Conservation (phyloP, 2,797 vertebrate species). For the Carduelis carduelis region DNA sequence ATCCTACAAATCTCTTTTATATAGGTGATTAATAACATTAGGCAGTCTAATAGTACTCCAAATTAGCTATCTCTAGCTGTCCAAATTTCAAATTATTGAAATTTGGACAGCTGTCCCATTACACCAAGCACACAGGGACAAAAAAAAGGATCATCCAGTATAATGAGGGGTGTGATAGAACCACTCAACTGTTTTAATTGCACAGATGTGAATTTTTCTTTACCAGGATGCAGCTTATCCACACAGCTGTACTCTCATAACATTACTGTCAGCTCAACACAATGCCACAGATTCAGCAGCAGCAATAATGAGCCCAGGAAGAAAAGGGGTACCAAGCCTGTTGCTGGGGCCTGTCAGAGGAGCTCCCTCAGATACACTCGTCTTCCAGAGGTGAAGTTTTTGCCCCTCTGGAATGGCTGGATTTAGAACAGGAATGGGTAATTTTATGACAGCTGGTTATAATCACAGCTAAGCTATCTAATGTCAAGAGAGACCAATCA, state of each 20-base stretch:
- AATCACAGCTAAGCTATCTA: neutral
- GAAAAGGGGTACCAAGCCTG: neutral
- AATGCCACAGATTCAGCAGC: neutral
- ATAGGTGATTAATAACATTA: neutral
- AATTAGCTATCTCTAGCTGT: neutral
- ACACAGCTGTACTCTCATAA: neutral
- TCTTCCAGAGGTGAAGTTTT: neutral
- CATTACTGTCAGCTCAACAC: neutral
- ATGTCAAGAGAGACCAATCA: neutral
- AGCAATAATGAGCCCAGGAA: neutral
- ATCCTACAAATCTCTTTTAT: neutral
- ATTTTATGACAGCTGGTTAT: neutral
- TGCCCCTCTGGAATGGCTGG: neutral
- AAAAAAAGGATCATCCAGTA: neutral
- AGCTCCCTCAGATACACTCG: fast-evolving
- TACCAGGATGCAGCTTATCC: neutral
- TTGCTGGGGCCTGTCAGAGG: neutral
- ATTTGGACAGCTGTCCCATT: neutral
- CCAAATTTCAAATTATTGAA: neutral
- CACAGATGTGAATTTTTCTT: neutral
- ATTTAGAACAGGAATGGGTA: neutral
- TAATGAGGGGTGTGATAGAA: neutral
- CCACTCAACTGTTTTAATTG: neutral
- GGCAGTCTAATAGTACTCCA: neutral
- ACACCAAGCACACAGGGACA: neutral